phyloP scores from a whole-genome alignment of 2,113 vertebrate species.

The Pomatostomus ruficeps region DNA sequence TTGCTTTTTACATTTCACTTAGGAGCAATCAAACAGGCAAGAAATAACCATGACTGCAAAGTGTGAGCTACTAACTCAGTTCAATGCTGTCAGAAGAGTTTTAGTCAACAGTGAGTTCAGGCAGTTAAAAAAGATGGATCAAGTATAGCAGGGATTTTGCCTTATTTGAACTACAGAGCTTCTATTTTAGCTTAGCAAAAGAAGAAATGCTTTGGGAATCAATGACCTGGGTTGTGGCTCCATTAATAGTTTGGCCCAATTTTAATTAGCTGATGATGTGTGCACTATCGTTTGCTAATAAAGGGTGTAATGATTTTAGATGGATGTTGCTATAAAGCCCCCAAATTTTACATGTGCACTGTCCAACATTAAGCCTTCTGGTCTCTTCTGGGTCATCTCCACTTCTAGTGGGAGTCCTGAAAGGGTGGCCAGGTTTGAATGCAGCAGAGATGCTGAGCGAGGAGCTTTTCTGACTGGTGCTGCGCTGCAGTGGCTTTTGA shows the following conservation, averaged over 20 bases:
- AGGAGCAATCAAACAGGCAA: background rate
- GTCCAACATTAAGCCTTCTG: constrained; percentile 14
- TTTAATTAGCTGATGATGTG: constrained; percentile 56
- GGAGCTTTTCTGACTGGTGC: background rate
- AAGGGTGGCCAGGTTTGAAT: background rate
- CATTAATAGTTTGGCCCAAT: constrained; percentile 30
- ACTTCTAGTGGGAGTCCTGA: constrained; percentile 17
- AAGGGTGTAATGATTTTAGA: constrained; percentile 36
- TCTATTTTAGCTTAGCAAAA: background rate
- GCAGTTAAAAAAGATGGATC: background rate
- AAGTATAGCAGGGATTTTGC: background rate
- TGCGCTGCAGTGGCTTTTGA: background rate
- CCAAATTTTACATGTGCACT: background rate
- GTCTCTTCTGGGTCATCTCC: constrained; percentile 57
- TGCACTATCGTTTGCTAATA: constrained; percentile 40
- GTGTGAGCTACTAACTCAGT: background rate
- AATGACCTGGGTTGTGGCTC: constrained; percentile 34
- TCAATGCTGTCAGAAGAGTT: background rate
- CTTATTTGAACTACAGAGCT: background rate
- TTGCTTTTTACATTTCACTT: background rate
- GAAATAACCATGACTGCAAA: background rate
- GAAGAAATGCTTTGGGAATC: constrained; percentile 16
- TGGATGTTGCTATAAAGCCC: background rate
- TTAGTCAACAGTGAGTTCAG: background rate
- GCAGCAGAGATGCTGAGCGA: background rate